Percentiles rank a stretch among this genome's conserved stretches.
Evolutionary conservation across 2,888 invertebrate genomes (phyloP).

Genomic region (Rhabditophanes sp.): DNA sequence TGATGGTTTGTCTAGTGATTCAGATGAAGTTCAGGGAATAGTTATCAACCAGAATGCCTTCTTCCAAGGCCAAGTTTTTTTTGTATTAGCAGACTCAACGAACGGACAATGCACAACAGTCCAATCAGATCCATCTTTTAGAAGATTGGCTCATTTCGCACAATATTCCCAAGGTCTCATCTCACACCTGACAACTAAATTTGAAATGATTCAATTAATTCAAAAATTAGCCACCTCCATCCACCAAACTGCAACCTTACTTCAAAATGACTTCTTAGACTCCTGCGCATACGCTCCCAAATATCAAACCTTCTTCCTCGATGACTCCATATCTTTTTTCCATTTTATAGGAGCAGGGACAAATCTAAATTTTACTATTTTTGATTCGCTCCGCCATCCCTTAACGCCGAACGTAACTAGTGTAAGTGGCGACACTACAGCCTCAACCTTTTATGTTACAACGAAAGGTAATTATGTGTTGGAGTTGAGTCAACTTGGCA

Average conservation of each 20-base stretch:
- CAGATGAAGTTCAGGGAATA: too few relatives aligned
- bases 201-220: neutral
- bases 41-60: too few relatives aligned
- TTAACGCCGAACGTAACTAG: too few relatives aligned
- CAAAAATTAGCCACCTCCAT: constrained; percentile 9
- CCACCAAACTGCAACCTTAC: constrained; percentile 10
- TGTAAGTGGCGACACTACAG: too few relatives aligned
- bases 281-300: constrained; percentile 19
- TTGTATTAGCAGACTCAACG: constrained; percentile 3
- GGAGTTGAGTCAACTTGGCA: constrained; percentile 11
- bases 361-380: too few relatives aligned
- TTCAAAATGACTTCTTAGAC: constrained; percentile 24
- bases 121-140: too few relatives aligned
- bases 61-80: constrained; percentile 1
- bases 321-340: constrained; percentile 14
- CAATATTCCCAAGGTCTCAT: neutral
- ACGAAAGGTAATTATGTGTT: constrained; percentile 2
- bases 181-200: constrained; percentile 8
- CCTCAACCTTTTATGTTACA: constrained; percentile 5
- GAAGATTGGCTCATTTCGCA: neutral
- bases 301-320: constrained; percentile 24
- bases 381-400: too few relatives aligned
- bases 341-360: too few relatives aligned
- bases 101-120: too few relatives aligned
- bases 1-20: constrained; percentile 12